Evolutionary conservation across 2,113 vertebrate genomes (phyloP).

Genomic region (Galbula dea): DNA sequence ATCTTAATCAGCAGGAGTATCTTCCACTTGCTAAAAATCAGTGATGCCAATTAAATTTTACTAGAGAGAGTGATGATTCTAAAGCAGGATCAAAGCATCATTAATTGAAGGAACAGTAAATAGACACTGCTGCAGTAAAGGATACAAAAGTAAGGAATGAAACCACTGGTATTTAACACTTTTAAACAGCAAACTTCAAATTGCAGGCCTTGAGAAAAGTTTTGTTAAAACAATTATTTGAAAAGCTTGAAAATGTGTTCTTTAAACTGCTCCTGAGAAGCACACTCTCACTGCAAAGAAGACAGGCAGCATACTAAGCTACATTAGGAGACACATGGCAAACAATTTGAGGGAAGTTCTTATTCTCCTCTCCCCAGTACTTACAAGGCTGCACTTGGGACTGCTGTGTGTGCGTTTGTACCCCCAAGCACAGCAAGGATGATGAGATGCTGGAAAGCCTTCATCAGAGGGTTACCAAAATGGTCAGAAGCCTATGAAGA

Average conservation of each 20-base stretch:
- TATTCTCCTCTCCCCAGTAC: not conserved
- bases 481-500: not conserved
- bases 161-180: not conserved
- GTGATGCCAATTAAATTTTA: not conserved
- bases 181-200: not conserved
- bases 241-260: not conserved
- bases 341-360: not conserved
- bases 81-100: not conserved
- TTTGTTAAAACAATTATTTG: not conserved
- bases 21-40: not conserved
- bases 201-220: not conserved
- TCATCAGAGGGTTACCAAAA: not conserved
- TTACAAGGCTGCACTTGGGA: not conserved
- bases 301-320: fast-evolving
- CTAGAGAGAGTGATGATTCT: not conserved
- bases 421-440: not conserved
- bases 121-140: not conserved
- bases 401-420: not conserved
- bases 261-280: not conserved
- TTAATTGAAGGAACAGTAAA: not conserved
- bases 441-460: not conserved
- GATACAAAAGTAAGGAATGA: not conserved
- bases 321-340: not conserved
- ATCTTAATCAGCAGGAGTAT: not conserved
- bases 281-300: not conserved